Percentiles rank a stretch among this genome's conserved stretches.
Evolutionary conservation across 37 sponge, comb jelly and placozoan species (phyloP).

Genomic region (Beroe forskalii): DNA sequence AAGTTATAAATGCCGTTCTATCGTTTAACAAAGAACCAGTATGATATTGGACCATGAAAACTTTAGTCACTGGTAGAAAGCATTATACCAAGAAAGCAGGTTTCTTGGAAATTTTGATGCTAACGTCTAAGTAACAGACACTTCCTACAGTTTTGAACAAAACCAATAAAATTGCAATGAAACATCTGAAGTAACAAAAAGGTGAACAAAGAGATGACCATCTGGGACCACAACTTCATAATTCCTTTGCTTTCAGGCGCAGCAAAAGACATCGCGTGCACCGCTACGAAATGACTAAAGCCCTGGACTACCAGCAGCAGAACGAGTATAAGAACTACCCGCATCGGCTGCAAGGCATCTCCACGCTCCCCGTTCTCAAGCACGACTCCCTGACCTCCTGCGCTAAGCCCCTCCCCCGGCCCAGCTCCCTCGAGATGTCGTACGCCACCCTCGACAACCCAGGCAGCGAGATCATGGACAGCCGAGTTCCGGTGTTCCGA

Average conservation of each 20-base stretch:
- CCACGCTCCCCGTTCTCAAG: constrained; percentile 54
- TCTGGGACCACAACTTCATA: too few species aligned
- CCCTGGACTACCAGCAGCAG: neutral
- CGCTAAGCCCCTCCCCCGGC: neutral
- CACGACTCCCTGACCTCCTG: constrained; percentile 59
- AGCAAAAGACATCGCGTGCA: neutral
- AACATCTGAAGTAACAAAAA: too few species aligned
- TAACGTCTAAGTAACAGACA: too few species aligned
- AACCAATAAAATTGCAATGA: too few species aligned
- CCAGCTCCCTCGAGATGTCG: constrained; percentile 57
- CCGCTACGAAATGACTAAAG: constrained; percentile 38
- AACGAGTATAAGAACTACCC: neutral
- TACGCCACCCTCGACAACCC: constrained; percentile 44
- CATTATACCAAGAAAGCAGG: too few species aligned
- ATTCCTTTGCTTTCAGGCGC: neutral
- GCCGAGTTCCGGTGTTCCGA: constrained; percentile 25
- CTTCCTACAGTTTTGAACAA: too few species aligned
- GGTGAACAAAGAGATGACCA: too few species aligned
- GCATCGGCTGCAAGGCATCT: constrained; percentile 27
- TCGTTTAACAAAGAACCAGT: too few species aligned
- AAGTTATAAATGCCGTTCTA: too few species aligned
- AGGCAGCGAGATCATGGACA: constrained; percentile 42
- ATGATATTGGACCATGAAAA: too few species aligned
- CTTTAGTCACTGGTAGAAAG: too few species aligned
- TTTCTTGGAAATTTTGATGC: too few species aligned